Base-by-base conservation (phyloP, 2,888 invertebrate genomes). In the Tetranychus truncatus region DNA sequence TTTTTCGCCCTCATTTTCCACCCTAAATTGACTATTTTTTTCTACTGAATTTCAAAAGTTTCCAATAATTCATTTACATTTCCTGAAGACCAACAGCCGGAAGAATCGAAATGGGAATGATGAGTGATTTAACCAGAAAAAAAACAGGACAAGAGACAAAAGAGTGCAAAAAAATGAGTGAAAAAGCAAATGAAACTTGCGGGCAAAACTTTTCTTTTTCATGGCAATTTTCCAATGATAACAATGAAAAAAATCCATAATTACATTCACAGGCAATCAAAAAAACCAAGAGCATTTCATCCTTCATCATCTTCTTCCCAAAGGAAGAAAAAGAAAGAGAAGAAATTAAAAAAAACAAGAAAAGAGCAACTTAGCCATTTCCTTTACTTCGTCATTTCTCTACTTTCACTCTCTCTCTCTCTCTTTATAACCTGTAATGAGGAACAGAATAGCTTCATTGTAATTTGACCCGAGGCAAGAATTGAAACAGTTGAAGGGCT, bases 91-190 rank as follows among this genome's bases (percentile, higher is more conserved):
- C 34, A 5, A 34, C 34, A 34, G 34, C 34, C 34, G 34, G 34
- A 66, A 66, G 66, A 66, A n/a, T 66, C 3, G 66, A 66, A 66
- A n/a, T 18, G n/a, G 66, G 15, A 66, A 66, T 18, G 66, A n/a
- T 15, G n/a, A 66, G 66, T 18, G 66, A 66, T 15, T 66, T 18
- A n/a, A 66, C 18, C n/a, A 6, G n/a, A 65, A n/a, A 18, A 65
- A n/a, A 66, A n/a, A 66, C 18, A 66, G n/a, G 66, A 66, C 18
- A 66, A 67, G 67, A 67, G n/a, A 67, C 9, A 67, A n/a, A 67
- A 67, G n/a, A 67, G 67, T 8, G n/a, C 8, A 67, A n/a, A 67
- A n/a, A 67, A 67, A n/a, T 18, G 67, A n/a, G 67, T 3, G 5
- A 67, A n/a, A 67, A n/a, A 24, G 24, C 9, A 11, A 67, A n/a